phyloP scores from a whole-genome alignment of 2,113 vertebrate species.

The Saguinus midas region DNA sequence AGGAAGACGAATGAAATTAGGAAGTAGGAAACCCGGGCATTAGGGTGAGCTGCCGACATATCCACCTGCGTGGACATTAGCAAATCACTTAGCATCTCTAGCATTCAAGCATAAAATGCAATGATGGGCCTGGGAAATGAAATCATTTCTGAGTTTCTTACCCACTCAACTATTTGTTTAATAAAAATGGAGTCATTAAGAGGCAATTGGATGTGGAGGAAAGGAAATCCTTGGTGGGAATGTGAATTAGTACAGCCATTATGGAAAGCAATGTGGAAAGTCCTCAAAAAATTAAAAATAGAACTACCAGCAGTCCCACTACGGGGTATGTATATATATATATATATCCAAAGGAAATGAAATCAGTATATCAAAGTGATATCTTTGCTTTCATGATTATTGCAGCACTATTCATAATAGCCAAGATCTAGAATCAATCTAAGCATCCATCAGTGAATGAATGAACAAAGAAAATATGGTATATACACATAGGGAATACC shows the following conservation, averaged over 20 bases:
- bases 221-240: background rate
- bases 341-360: background rate
- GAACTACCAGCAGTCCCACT: background rate
- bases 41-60: background rate
- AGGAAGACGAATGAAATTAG: background rate
- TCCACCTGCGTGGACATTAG: background rate
- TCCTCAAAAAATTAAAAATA: background rate
- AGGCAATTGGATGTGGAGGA: background rate
- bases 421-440: background rate
- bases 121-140: background rate
- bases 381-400: background rate
- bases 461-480: background rate
- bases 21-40: background rate
- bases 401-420: background rate
- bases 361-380: background rate
- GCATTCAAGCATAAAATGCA: background rate
- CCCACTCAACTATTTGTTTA: background rate
- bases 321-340: no score
- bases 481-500: background rate
- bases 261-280: background rate
- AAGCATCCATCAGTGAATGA: background rate
- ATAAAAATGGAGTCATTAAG: background rate
- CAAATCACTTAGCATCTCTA: background rate
- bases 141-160: constrained; percentile 8
- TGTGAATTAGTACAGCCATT: background rate